Evolutionary conservation across 2,797 vertebrate genomes (phyloP).

Genomic region (Pteropus rufus): DNA sequence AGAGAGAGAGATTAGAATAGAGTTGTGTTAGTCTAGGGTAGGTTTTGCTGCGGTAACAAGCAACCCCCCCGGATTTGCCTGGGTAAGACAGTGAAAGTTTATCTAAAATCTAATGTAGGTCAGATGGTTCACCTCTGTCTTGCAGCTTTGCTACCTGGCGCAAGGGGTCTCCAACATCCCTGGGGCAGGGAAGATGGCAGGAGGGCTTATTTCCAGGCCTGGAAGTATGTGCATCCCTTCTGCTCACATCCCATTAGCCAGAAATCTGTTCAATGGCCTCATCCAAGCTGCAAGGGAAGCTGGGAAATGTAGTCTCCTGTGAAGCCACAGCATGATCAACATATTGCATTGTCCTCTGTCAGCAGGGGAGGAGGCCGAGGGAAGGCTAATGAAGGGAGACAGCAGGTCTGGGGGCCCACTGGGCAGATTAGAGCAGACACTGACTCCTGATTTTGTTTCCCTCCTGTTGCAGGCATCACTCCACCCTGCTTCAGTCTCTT

Average conservation of each 20-base stretch:
- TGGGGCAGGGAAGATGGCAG: not conserved
- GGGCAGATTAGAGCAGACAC: not conserved
- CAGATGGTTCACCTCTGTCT: not conserved
- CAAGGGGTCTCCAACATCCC: no score
- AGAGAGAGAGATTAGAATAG: not conserved
- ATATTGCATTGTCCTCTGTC: not conserved
- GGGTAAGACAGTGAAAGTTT: not conserved
- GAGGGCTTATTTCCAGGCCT: not conserved
- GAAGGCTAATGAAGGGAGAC: not conserved
- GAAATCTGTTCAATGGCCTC: not conserved
- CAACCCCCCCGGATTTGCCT: not conserved
- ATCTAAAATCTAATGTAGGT: not conserved
- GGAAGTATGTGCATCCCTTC: not conserved
- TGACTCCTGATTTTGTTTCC: not conserved
- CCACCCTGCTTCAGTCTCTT: slow-evolving; percentile 92
- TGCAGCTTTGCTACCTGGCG: not conserved
- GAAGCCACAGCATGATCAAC: not conserved
- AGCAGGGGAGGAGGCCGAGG: not conserved
- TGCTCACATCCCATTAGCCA: not conserved
- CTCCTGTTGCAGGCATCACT: slow-evolving; percentile 85
- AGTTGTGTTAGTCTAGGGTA: not conserved
- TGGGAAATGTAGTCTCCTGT: slow-evolving; percentile 4
- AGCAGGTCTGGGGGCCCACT: not conserved
- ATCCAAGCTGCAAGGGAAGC: not conserved
- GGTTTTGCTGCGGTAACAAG: not conserved